A percentile compares a stretch with the other conserved stretches of the same genome.
Conservation (phyloP, 2,888 invertebrate genomes). For the Calameuta filiformis region DNA sequence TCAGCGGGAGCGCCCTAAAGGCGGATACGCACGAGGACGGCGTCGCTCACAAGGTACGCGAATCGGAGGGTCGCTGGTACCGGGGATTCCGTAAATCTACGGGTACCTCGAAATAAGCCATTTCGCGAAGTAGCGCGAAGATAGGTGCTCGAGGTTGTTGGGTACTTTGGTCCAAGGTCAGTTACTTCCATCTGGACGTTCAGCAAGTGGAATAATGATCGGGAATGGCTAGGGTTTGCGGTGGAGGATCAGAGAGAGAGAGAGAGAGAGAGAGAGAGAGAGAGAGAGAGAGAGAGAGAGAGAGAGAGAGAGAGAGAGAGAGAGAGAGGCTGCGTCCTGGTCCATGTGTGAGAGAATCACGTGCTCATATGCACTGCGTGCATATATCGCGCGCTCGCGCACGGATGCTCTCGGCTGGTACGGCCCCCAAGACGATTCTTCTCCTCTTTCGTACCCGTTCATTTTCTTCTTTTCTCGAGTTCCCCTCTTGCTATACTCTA, state of each 20-base stretch:
- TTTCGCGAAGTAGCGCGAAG: not conserved
- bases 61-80: not conserved
- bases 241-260: slow-evolving; percentile 11
- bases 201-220: slow-evolving; percentile 49
- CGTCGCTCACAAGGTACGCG: slow-evolving; percentile 54
- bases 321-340: not conserved
- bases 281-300: no score
- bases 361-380: not conserved
- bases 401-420: slow-evolving; percentile 22
- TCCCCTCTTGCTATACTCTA: slow-evolving; percentile 6
- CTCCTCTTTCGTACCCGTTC: slow-evolving; percentile 15
- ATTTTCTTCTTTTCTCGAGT: slow-evolving; percentile 21
- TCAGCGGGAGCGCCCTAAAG: slow-evolving; percentile 28
- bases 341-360: not conserved
- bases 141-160: not conserved
- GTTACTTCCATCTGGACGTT: slow-evolving; percentile 21
- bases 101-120: not conserved
- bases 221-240: slow-evolving; percentile 41
- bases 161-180: slow-evolving; percentile 39
- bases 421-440: slow-evolving; percentile 39
- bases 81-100: not conserved
- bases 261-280: no score
- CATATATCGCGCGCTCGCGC: not conserved
- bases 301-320: not conserved
- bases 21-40: slow-evolving; percentile 44